These are phyloP conservation scores for Hydropsyche tenuis DNA, from an alignment of 1,140 invertebrate genomes.

Conservation along the genomic window DNA sequence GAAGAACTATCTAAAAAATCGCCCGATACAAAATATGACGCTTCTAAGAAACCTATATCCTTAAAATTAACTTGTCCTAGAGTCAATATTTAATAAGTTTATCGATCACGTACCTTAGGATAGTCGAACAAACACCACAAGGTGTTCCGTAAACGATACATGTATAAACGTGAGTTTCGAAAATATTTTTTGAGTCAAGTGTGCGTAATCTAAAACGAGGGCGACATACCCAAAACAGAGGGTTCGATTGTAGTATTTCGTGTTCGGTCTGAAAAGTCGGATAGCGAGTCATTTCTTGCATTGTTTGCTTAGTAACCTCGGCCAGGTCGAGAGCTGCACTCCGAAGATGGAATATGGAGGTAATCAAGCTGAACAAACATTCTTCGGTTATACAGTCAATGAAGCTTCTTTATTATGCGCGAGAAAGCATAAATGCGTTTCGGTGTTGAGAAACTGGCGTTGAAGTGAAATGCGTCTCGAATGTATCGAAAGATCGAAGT, in stretches of 20 bases:
- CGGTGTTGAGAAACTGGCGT: no score
- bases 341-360: constrained; percentile 24
- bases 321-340: constrained; percentile 14
- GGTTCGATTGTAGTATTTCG: not conserved
- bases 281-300: not conserved
- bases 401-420: constrained; percentile 3
- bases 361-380: constrained; percentile 36
- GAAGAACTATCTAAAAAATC: not conserved
- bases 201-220: not conserved
- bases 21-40: not conserved
- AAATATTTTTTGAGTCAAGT: no score
- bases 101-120: no score
- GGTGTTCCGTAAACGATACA: no score
- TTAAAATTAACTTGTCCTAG: not conserved
- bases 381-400: not conserved
- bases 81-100: constrained; percentile 6
- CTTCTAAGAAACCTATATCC: constrained; percentile 19
- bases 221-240: not conserved
- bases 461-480: no score
- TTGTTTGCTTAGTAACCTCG: constrained; percentile 32
- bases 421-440: not conserved
- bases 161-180: no score
- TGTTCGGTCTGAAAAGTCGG: not conserved
- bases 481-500: no score
- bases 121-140: no score